phyloP scores from a whole-genome alignment of 1,140 invertebrate genomes.

The Gyrodactylus salaris region DNA sequence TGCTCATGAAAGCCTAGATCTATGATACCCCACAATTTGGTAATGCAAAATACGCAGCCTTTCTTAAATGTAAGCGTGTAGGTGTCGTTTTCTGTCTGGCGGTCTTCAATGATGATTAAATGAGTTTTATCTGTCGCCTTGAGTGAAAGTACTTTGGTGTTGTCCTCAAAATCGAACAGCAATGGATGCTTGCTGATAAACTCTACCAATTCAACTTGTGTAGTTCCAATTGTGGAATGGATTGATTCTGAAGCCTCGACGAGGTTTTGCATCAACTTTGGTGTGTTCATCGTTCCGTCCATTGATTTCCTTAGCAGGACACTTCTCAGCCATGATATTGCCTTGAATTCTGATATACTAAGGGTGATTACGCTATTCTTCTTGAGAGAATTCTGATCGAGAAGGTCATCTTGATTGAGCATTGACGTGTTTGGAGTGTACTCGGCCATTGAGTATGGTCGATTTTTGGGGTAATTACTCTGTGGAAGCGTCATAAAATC shows the following conservation, averaged over 20 bases:
- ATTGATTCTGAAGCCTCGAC: background rate
- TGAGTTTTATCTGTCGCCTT: background rate
- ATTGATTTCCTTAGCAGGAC: background rate
- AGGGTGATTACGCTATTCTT: background rate
- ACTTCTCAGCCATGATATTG: background rate
- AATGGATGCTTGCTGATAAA: background rate
- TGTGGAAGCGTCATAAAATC: background rate
- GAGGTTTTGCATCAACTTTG: background rate
- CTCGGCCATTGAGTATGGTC: background rate
- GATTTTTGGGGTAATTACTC: too few species aligned
- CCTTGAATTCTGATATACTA: background rate
- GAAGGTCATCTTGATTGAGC: background rate
- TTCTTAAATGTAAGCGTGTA: conserved; percentile 14
- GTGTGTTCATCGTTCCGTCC: background rate
- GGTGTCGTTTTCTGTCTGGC: background rate
- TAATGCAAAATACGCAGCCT: conserved; percentile 18
- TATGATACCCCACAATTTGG: conserved; percentile 21
- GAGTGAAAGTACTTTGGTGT: background rate
- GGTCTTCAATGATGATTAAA: background rate
- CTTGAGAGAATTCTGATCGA: background rate
- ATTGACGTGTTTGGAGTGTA: background rate
- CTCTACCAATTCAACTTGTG: background rate
- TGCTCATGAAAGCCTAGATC: conserved; percentile 22
- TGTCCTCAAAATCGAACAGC: background rate
- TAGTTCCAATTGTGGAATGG: background rate